Percentiles rank a stretch among this genome's conserved stretches.
phyloP scores from a whole-genome alignment of 1,140 invertebrate genomes.

The Brachionus calyciflorus region DNA sequence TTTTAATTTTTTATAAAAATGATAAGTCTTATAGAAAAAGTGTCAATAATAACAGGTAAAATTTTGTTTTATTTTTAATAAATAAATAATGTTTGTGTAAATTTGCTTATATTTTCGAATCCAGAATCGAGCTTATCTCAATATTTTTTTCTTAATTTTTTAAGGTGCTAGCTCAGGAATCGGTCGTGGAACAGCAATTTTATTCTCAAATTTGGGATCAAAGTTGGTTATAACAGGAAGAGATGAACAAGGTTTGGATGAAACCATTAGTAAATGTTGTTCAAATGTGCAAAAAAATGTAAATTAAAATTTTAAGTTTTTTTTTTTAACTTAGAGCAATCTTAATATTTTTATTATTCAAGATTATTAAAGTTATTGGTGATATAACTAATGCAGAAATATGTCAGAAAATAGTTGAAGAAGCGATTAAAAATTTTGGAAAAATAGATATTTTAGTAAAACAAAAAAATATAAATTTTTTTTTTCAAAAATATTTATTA shows the following conservation, averaged over 20 bases:
- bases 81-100: too few species aligned
- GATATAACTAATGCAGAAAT: conserved; percentile 50
- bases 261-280: conserved; percentile 68
- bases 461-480: too few species aligned
- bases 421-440: conserved; percentile 52
- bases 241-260: conserved; percentile 68
- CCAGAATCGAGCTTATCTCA: too few species aligned
- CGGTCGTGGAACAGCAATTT: conserved; percentile 73
- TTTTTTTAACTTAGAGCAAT: neutral
- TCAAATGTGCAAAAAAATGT: conserved; percentile 49
- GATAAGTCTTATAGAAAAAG: too few species aligned
- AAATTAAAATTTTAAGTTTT: neutral
- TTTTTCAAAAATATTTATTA: too few species aligned
- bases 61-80: too few species aligned
- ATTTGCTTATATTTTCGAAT: too few species aligned
- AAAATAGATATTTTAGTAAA: conserved; percentile 67
- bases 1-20: too few species aligned
- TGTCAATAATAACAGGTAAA: too few species aligned
- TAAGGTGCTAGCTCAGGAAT: conserved; percentile 77
- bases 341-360: neutral
- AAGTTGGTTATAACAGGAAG: conserved; percentile 70
- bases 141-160: too few species aligned
- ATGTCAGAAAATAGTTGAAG: conserved; percentile 51
- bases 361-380: conserved; percentile 47
- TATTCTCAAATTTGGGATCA: conserved; percentile 73